Evolutionary conservation across 2,113 vertebrate species (phyloP).

Genomic region (Thymallus thymallus): DNA sequence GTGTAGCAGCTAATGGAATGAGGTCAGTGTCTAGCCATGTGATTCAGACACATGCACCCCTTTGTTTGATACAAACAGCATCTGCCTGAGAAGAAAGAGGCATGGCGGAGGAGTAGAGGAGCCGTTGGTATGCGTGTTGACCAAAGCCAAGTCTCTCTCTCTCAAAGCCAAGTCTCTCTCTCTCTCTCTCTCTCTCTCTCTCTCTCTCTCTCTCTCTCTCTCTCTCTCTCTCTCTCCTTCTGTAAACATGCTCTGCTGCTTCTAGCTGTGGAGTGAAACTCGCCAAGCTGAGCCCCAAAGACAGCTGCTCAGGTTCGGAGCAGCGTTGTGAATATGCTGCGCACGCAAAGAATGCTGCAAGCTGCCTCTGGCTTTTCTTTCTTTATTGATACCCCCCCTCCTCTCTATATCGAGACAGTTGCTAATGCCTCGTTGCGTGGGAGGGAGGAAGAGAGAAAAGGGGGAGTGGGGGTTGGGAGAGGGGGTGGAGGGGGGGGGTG

Average conservation of each 20-base stretch:
- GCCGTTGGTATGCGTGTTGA: conserved; percentile 2
- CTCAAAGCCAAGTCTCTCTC: no score
- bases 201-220: neutral
- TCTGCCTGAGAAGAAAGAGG: conserved; percentile 20
- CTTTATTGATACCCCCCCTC: neutral
- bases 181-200: neutral
- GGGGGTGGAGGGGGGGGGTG: neutral
- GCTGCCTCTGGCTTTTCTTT: neutral
- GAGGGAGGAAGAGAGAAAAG: neutral
- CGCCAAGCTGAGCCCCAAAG: neutral
- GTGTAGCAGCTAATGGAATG: neutral
- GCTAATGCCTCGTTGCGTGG: neutral
- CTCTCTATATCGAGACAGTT: conserved; percentile 3
- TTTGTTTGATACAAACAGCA: conserved; percentile 23
- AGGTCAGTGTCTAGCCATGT: conserved; percentile 27
- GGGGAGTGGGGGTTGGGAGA: neutral
- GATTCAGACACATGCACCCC: conserved; percentile 15
- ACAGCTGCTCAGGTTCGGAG: conserved; percentile 17
- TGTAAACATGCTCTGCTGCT: neutral
- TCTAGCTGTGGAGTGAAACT: neutral
- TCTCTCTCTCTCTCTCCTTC: neutral
- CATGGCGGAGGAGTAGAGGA: neutral
- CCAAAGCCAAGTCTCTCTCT: conserved; percentile 3
- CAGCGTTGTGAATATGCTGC: conserved; percentile 19
- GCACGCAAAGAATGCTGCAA: conserved; percentile 25